Base-by-base conservation (phyloP, 2,113 vertebrate genomes). In the Ranitomeya variabilis region DNA sequence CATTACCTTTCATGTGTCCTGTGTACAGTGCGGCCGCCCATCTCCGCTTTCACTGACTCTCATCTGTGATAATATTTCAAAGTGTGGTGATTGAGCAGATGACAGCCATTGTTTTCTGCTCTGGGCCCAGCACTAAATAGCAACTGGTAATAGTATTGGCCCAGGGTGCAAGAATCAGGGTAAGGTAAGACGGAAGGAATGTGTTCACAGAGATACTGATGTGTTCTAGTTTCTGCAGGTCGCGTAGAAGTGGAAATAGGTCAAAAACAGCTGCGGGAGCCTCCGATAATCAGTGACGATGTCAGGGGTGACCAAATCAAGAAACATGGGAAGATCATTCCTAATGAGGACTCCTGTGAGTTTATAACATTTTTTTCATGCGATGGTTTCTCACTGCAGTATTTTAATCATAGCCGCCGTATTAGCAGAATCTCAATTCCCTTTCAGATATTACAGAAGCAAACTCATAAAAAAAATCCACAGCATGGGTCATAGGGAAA, bases 1-100 rank as follows among this genome's bases (percentile, higher is more conserved):
- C 16, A 86, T 86, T 45, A 66, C 59, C 55, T 86, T 86, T 86
- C 73, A 64, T 78, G 71, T 52, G 37, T 52, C 12, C 74, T 4
- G 11, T 12, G 31, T 66, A 66, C 31, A 66, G 31, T 15, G 19
- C 52, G 59, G 18, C 73, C 71, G 3, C 37, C 59, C 37, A 7
- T 86, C 85, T 86, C 85, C 74, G 26, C 10, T 86, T 86, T 78
- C 74, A 78, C 59, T 51, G 23, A 11, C 31, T 78, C 13, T 64
- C 23, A 57, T 7, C 18, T 52, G 37, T 78, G 85, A 64, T 86
- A 79, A n/a, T 86, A 78, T 86, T 79, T 86, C 85, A 86, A 86
- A 86, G 73, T 54, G 31, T 11, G 13, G 18, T 26, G 19, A 52
- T 54, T 60, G 13, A 23, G 74, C 74, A 45, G 74, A 78, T n/a